A percentile compares a stretch with the other conserved stretches of the same genome.
Conservation (phyloP, 2,113 vertebrate genomes). For the Malurus alboscapulatus region DNA sequence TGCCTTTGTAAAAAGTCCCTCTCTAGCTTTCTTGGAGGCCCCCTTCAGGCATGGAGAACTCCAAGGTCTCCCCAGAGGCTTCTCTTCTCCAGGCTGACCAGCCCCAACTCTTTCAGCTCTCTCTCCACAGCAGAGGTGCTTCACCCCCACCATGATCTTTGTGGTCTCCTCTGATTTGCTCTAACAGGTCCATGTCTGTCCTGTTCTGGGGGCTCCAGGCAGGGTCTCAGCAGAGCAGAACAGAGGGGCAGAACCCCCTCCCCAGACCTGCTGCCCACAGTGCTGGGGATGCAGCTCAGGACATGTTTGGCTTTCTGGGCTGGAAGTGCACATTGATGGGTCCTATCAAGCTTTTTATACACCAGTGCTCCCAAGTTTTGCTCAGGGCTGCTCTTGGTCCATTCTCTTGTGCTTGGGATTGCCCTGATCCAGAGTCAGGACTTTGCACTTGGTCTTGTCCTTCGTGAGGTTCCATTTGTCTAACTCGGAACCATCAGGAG, state of each 20-base stretch:
- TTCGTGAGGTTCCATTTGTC: not conserved
- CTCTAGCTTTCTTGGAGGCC: not conserved
- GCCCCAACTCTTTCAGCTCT: not conserved
- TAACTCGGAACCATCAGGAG: not conserved
- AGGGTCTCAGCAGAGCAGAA: not conserved
- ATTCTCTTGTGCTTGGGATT: not conserved
- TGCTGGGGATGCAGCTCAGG: not conserved
- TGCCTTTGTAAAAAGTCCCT: not conserved
- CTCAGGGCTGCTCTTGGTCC: not conserved
- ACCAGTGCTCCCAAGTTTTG: not conserved
- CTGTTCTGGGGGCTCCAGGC: not conserved
- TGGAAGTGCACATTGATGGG: not conserved
- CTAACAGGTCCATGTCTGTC: rapidly evolving
- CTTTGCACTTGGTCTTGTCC: not conserved
- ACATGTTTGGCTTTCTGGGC: not conserved
- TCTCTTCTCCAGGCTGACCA: not conserved
- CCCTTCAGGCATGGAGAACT: not conserved
- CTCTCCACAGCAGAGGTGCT: not conserved
- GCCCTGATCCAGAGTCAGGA: not conserved
- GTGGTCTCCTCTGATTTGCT: not conserved
- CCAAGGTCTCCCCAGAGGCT: not conserved
- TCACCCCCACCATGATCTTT: not conserved
- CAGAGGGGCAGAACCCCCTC: not conserved
- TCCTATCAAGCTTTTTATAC: rapidly evolving
- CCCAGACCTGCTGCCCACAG: rapidly evolving